Evolutionary conservation across 2,113 vertebrate species (phyloP).

Genomic region (Neotragus pygmaeus): DNA sequence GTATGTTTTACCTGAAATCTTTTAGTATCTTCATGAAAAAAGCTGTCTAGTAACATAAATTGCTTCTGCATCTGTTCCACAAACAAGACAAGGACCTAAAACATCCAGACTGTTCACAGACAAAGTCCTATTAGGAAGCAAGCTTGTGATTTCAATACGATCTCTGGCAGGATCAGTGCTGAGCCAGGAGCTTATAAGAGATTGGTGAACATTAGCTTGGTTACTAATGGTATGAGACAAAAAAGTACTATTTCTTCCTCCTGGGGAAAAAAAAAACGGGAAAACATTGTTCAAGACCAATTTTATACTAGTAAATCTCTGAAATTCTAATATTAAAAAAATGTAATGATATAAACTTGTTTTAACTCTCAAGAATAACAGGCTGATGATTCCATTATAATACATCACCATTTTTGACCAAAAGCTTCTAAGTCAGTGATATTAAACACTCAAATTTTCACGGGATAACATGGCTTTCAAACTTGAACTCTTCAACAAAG

Average conservation of each 20-base stretch:
- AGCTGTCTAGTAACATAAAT: slow-evolving; percentile 93
- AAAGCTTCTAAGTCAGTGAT: not conserved
- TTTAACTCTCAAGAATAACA: not conserved
- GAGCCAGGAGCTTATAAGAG: slow-evolving; percentile 91
- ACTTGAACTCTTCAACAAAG: not conserved
- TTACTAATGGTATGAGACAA: slow-evolving; percentile 85
- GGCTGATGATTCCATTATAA: not conserved
- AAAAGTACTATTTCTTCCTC: slow-evolving; percentile 88
- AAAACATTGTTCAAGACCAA: slow-evolving; percentile 11
- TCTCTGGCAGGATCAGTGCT: slow-evolving; percentile 91
- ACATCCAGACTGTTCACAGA: slow-evolving; percentile 96
- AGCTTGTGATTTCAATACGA: slow-evolving; percentile 93
- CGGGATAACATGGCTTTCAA: not conserved
- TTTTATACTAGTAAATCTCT: not conserved
- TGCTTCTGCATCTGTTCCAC: slow-evolving; percentile 95
- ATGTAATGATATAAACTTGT: not conserved
- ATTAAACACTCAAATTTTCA: not conserved
- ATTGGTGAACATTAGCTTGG: slow-evolving; percentile 83
- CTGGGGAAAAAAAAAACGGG: slow-evolving; percentile 72
- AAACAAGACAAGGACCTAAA: slow-evolving; percentile 94
- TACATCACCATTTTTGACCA: not conserved
- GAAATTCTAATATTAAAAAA: not conserved
- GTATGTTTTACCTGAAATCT: not conserved
- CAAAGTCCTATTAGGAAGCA: slow-evolving; percentile 91
- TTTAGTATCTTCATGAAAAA: slow-evolving; percentile 72